These are phyloP conservation scores for Carassius gibelio DNA, from an alignment of 2,113 vertebrate genomes.

Conservation along the genomic window DNA sequence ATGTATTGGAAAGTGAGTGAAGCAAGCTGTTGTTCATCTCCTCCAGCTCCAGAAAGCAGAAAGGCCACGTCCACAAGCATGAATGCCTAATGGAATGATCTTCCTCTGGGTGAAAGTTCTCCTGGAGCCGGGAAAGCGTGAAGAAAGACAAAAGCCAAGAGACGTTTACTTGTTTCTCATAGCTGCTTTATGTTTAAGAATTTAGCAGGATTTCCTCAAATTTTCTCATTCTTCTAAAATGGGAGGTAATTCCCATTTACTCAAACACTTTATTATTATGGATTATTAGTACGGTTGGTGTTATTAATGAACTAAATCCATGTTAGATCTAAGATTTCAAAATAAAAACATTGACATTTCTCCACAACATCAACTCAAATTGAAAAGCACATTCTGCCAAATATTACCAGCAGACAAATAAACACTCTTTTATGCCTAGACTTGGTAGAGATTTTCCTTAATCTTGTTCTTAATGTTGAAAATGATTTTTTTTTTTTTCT, in stretches of 20 bases:
- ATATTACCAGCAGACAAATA: not conserved
- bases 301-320: not conserved
- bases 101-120: slow-evolving; percentile 33
- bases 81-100: slow-evolving; percentile 13
- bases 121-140: not conserved
- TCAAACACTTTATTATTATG: not conserved
- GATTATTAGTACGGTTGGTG: not conserved
- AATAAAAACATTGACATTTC: not conserved
- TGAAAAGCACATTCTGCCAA: not conserved
- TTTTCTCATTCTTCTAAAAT: slow-evolving; percentile 38
- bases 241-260: not conserved
- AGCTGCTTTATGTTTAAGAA: slow-evolving; percentile 61
- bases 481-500: not conserved
- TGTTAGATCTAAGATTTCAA: not conserved
- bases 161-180: slow-evolving; percentile 36
- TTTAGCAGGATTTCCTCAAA: slow-evolving; percentile 57
- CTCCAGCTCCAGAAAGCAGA: not conserved
- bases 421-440: not conserved
- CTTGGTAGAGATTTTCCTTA: not conserved
- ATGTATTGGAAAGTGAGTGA: slow-evolving; percentile 15
- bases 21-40: slow-evolving; percentile 23
- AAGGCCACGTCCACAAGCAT: not conserved
- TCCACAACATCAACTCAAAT: slow-evolving; percentile 11
- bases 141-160: slow-evolving; percentile 38
- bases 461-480: slow-evolving; percentile 10